Percentiles rank a stretch among this genome's conserved stretches.
These are phyloP conservation scores for Rhagoletis zephyria DNA, from an alignment of 1,140 invertebrate genomes.

Conservation along the genomic window DNA sequence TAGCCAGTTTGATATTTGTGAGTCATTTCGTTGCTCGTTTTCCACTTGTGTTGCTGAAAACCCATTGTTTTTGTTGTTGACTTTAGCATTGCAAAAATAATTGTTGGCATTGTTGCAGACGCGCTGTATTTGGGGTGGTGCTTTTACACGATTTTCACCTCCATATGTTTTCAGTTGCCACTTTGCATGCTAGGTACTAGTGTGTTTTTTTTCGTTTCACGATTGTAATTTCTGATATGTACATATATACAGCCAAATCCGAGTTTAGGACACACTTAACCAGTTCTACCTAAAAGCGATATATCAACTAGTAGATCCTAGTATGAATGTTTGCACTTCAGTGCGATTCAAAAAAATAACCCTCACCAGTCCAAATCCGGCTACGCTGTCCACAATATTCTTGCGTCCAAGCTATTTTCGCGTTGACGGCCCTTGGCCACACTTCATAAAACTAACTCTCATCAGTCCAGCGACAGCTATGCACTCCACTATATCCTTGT, in stretches of 20 bases:
- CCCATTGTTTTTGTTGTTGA: not conserved
- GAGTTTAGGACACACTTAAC: too few relatives aligned
- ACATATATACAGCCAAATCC: too few relatives aligned
- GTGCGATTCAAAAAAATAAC: too few relatives aligned
- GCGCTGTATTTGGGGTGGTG: not conserved
- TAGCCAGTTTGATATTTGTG: conserved; percentile 43
- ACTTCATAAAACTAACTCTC: too few relatives aligned
- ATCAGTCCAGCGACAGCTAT: too few relatives aligned
- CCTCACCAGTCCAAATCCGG: too few relatives aligned
- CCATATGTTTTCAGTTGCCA: too few relatives aligned
- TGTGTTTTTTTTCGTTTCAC: not conserved
- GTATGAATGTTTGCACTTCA: not conserved
- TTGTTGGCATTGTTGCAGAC: not conserved
- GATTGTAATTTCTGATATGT: not conserved
- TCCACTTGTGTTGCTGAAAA: not conserved
- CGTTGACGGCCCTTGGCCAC: too few relatives aligned
- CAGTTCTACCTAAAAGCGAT: not conserved
- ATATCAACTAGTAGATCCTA: not conserved
- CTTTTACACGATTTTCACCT: conserved; percentile 14
- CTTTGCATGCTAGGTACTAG: too few relatives aligned
- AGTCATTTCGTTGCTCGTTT: conserved; percentile 42
- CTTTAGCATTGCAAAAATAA: not conserved
- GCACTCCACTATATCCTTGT: too few relatives aligned
- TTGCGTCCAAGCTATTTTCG: too few relatives aligned
- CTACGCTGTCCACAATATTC: too few relatives aligned